Base-by-base conservation (phyloP, 64 coral and sea anemone genomes). In the Cladopsammia gracilis region DNA sequence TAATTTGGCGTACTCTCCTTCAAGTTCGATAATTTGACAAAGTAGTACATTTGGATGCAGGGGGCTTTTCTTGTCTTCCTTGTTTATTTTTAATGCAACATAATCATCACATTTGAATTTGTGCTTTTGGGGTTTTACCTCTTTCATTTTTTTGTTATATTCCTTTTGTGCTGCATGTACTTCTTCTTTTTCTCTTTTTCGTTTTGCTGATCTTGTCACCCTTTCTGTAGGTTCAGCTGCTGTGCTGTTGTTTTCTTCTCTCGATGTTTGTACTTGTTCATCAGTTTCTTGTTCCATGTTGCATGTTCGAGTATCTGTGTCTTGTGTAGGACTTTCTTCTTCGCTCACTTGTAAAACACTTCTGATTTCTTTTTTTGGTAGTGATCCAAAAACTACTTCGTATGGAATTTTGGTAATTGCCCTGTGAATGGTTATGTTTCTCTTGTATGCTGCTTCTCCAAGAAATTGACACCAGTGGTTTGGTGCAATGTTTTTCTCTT, bases 341-440 rank as follows among this genome's bases (percentile, higher is more conserved):
- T 68, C 64, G 15, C 64, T 24, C n/a, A 68, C 22, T 68, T 68
- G 64, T 68, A 68, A 24, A 24, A n/a, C n/a, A 24, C 20, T 68
- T 68, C 25, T 68, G 64, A 68, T 19, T 76, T 76, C 73, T 76
- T 76, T 76, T 53, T 42, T 49, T 76, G 73, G 0, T 7, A 49
- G 43, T 22, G 16, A 47, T 76, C 73, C 73, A 76, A 76, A 76
- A 16, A 76, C 73, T 49, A 76, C 44, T 42, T 76, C 73, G 12
- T 76, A 76, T 42, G 73, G 73, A 47, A 76, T 76, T 76, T 76
- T 49, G 19, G 43, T 42, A 53, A 76, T 53, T 49, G 43, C 73
- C 73, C 73, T 76, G 73, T 76, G 73, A 76, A 49, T 53, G 26
- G 19, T 47, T 49, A 76, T 76, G 49, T 76, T 76, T 53, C 45